These are phyloP conservation scores for Tautogolabrus adspersus DNA, from an alignment of 2,113 vertebrate genomes.

Conservation along the genomic window DNA sequence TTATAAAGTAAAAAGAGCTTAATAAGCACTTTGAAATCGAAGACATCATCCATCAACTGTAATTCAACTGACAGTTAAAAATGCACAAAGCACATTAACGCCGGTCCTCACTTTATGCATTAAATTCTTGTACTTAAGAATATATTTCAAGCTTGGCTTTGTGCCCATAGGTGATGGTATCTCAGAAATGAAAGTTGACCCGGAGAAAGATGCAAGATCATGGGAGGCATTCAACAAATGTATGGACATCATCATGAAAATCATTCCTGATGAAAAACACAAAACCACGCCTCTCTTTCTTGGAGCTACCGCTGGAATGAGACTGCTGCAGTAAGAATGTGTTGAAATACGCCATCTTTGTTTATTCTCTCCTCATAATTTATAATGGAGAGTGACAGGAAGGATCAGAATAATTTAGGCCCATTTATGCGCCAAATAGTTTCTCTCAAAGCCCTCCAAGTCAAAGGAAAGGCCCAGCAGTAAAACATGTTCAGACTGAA, in stretches of 20 bases:
- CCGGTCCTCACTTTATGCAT: neutral
- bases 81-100: neutral
- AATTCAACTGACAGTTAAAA: neutral
- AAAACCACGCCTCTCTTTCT: constrained; percentile 87
- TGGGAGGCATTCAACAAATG: constrained; percentile 83
- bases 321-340: constrained; percentile 88
- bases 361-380: neutral
- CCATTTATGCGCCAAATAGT: neutral
- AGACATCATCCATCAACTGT: neutral
- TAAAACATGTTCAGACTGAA: constrained; percentile 12
- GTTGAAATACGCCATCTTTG: neutral
- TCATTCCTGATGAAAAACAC: constrained; percentile 85
- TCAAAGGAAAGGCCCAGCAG: neutral
- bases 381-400: neutral
- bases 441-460: neutral
- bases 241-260: constrained; percentile 80
- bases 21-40: neutral
- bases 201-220: constrained; percentile 65
- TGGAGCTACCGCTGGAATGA: constrained; percentile 97
- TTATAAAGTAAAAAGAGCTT: neutral
- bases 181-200: constrained; percentile 86
- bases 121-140: neutral
- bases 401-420: neutral
- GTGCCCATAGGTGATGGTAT: constrained; percentile 86
- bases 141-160: constrained; percentile 1